phyloP scores from a whole-genome alignment of 2,113 vertebrate genomes.

The Noctilio leporinus region DNA sequence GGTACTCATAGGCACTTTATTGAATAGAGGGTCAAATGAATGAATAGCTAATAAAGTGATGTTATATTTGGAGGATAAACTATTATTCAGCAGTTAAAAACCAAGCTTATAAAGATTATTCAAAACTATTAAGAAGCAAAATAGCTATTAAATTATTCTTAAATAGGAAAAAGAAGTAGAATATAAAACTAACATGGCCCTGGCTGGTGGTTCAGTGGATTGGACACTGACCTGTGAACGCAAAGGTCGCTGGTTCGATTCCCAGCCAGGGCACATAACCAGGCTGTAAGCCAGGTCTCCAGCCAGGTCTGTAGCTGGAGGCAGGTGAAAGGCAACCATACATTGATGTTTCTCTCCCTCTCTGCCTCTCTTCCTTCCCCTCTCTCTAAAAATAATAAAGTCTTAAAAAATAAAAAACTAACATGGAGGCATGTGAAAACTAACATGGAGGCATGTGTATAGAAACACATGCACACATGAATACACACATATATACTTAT shows the following conservation, averaged over 20 bases:
- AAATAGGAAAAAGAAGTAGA: not conserved
- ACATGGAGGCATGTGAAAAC: no score
- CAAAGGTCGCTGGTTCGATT: no score
- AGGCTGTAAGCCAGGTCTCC: no score
- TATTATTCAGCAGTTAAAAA: not conserved
- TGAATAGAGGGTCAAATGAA: not conserved
- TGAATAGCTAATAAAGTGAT: not conserved
- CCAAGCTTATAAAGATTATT: not conserved
- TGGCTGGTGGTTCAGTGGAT: no score
- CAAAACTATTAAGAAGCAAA: not conserved
- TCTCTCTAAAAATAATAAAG: no score
- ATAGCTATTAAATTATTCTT: not conserved
- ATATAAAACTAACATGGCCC: not conserved
- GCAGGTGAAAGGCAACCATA: no score
- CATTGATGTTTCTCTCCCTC: no score
- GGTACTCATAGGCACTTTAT: not conserved
- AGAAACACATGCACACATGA: not conserved
- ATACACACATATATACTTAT: not conserved
- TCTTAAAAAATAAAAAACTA: no score
- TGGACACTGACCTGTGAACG: no score
- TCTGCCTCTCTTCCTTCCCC: no score
- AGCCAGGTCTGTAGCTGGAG: no score
- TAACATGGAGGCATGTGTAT: not conserved
- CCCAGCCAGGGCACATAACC: no score
- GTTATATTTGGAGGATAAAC: not conserved